Conservation (phyloP, 2,113 vertebrate genomes). For the Neoarius graeffei region DNA sequence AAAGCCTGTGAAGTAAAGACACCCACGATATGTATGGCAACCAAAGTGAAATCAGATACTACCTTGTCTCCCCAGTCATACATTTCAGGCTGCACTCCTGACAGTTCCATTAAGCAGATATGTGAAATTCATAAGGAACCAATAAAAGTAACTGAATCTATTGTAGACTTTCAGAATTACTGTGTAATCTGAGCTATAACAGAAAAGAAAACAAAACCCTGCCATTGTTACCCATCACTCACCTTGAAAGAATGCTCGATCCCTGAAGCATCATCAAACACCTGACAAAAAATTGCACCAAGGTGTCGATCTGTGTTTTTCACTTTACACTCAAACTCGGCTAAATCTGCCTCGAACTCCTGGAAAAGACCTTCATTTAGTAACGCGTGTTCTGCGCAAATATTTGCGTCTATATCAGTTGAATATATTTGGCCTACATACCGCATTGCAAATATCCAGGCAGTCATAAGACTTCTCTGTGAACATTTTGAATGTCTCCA, state of each 20-base stretch:
- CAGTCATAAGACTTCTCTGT: constrained; percentile 79
- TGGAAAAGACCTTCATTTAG: constrained; percentile 57
- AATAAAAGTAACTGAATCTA: neutral
- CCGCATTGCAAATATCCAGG: constrained; percentile 77
- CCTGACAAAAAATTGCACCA: constrained; percentile 82
- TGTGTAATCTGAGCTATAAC: constrained; percentile 7
- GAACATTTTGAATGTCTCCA: constrained; percentile 75
- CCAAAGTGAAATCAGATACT: neutral
- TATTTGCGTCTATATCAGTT: constrained; percentile 9
- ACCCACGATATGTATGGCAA: neutral
- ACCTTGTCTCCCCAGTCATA: constrained; percentile 11
- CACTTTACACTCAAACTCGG: constrained; percentile 76
- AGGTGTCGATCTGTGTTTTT: constrained; percentile 81
- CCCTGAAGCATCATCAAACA: constrained; percentile 75
- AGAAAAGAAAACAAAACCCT: neutral
- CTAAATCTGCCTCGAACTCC: constrained; percentile 83
- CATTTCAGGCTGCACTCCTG: constrained; percentile 27
- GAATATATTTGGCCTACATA: constrained; percentile 57
- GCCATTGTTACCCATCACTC: constrained; percentile 29
- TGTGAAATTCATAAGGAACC: constrained; percentile 22
- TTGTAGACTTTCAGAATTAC: neutral
- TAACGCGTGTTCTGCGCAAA: neutral
- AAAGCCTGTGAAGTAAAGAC: constrained; percentile 75
- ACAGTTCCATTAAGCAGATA: constrained; percentile 15
- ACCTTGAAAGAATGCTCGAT: constrained; percentile 87